Evolutionary conservation across 2,888 invertebrate genomes (phyloP).

Genomic region (Silvanus unidentatus): DNA sequence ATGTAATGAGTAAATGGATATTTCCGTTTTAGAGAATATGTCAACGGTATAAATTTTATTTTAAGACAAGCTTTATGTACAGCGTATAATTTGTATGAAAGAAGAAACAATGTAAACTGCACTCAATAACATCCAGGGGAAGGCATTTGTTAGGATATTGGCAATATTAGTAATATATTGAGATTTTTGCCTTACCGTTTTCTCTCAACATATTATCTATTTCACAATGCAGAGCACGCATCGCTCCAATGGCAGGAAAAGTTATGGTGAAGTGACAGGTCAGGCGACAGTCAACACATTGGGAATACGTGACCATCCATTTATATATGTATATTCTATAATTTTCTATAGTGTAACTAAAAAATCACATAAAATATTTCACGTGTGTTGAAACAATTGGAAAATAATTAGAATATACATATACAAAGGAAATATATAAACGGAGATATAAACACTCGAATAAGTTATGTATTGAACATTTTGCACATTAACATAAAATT

Average conservation of each 20-base stretch:
- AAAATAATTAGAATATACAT: too few relatives aligned
- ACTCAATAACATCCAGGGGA: neutral
- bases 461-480: too few relatives aligned
- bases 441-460: too few relatives aligned
- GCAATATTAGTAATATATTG: conserved; percentile 30
- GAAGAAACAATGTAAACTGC: neutral
- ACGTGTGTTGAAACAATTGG: too few relatives aligned
- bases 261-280: conserved; percentile 36
- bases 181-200: conserved; percentile 16
- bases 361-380: too few relatives aligned
- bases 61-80: too few relatives aligned
- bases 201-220: conserved; percentile 34
- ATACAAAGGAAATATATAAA: too few relatives aligned
- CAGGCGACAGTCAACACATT: conserved; percentile 36
- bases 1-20: too few relatives aligned
- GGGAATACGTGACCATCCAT: conserved; percentile 29
- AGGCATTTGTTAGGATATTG: conserved; percentile 19
- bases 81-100: too few relatives aligned
- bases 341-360: too few relatives aligned
- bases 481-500: too few relatives aligned
- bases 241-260: conserved; percentile 33
- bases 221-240: conserved; percentile 36
- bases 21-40: too few relatives aligned
- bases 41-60: neutral
- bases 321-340: conserved; percentile 1